phyloP scores from a whole-genome alignment of 2,797 vertebrate species.

The Crax fasciolata region DNA sequence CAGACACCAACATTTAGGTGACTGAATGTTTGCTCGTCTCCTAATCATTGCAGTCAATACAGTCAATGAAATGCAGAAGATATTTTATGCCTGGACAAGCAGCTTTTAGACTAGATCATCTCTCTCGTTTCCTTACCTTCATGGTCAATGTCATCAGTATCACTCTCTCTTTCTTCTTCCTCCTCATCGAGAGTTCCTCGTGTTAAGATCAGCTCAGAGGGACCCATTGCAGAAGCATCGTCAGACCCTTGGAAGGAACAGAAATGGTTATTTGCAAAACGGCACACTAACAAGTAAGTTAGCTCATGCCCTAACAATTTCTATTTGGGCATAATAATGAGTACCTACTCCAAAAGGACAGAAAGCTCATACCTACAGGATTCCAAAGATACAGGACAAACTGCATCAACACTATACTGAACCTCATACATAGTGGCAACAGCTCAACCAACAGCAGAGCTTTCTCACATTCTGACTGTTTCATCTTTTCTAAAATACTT shows the following conservation, averaged over 20 bases:
- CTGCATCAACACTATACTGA: neutral
- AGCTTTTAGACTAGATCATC: neutral
- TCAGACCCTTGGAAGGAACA: conserved; percentile 69
- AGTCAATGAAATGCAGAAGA: neutral
- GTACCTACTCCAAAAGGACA: neutral
- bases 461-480: neutral
- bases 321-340: neutral
- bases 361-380: neutral
- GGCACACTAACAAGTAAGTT: neutral
- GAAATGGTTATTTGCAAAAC: neutral
- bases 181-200: conserved; percentile 87
- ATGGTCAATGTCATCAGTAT: conserved; percentile 93
- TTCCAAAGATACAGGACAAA: neutral
- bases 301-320: neutral
- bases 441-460: neutral
- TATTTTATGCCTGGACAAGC: neutral
- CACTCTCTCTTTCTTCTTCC: conserved; percentile 88
- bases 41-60: neutral
- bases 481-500: neutral
- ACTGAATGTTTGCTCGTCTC: neutral
- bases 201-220: conserved; percentile 93
- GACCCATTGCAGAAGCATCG: conserved; percentile 77
- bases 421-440: neutral
- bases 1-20: neutral
- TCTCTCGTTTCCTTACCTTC: conserved; percentile 81